These are phyloP conservation scores for Drosophila nebulosa DNA, from an alignment of 1,140 invertebrate genomes.

Conservation along the genomic window DNA sequence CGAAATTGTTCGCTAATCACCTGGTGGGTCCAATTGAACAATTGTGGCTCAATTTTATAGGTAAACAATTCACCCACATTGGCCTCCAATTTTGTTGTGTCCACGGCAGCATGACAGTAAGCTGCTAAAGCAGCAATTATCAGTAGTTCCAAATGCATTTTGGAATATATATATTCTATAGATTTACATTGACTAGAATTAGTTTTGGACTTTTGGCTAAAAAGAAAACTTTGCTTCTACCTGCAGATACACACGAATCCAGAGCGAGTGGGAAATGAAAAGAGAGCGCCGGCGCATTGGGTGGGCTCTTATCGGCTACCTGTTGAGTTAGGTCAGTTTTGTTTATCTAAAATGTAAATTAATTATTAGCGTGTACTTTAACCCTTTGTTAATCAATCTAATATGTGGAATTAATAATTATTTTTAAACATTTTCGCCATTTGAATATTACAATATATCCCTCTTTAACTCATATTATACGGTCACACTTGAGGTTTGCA, in stretches of 20 bases:
- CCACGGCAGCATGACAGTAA: not conserved
- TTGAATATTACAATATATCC: too few species aligned
- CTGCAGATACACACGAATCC: slow-evolving; percentile 51
- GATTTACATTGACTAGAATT: not conserved
- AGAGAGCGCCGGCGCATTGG: slow-evolving; percentile 54
- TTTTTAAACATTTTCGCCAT: too few species aligned
- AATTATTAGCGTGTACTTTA: too few species aligned
- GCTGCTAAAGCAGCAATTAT: slow-evolving; percentile 15
- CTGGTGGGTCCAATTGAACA: slow-evolving; percentile 87
- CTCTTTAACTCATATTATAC: too few species aligned
- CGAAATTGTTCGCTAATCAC: slow-evolving; percentile 81
- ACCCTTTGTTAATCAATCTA: too few species aligned
- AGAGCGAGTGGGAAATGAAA: slow-evolving; percentile 2
- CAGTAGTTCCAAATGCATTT: slow-evolving; percentile 39
- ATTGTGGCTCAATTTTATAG: slow-evolving; percentile 84
- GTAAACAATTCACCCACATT: slow-evolving; percentile 85
- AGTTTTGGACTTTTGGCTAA: slow-evolving; percentile 32
- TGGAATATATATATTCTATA: not conserved
- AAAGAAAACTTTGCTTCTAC: slow-evolving; percentile 35
- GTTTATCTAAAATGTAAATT: too few species aligned
- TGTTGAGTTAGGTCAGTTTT: slow-evolving; percentile 26
- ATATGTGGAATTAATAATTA: too few species aligned
- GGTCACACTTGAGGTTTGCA: too few species aligned
- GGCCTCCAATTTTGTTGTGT: slow-evolving; percentile 68
- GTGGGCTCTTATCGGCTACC: not conserved